phyloP scores from a whole-genome alignment of 2,113 vertebrate species.

The Asarcornis scutulata region DNA sequence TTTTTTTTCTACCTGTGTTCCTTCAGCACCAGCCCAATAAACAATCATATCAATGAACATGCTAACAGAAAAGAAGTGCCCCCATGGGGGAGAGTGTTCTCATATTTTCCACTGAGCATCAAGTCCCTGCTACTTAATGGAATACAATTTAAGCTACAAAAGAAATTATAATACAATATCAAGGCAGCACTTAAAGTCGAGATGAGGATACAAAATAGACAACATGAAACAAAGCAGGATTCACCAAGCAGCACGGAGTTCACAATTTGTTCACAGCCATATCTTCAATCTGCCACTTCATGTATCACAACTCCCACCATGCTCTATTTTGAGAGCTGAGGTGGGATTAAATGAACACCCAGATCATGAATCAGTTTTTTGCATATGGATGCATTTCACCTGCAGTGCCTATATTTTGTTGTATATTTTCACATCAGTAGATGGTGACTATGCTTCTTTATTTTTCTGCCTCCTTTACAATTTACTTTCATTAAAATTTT shows the following conservation, averaged over 20 bases:
- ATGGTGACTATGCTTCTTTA: background rate
- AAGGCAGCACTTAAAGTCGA: background rate
- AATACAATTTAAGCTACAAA: background rate
- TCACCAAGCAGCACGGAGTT: conserved; percentile 28
- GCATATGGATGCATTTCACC: conserved; percentile 43
- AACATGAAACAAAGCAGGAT: conserved; percentile 38
- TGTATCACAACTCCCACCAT: conserved; percentile 54
- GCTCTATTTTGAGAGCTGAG: conserved; percentile 49
- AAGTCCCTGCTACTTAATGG: background rate
- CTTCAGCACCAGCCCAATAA: background rate
- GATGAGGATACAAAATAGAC: background rate
- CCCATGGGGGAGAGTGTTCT: background rate
- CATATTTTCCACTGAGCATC: background rate
- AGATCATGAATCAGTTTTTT: conserved; percentile 57
- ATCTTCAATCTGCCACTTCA: conserved; percentile 63
- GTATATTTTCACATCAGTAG: background rate
- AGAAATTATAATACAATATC: background rate
- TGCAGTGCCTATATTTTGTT: conserved; percentile 21
- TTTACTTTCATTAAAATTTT: background rate
- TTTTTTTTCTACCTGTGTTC: background rate
- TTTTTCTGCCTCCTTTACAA: background rate
- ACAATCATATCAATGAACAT: background rate
- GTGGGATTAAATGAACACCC: conserved; percentile 51
- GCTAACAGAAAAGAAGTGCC: background rate
- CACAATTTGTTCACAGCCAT: conserved; percentile 55